Percentiles rank a stretch among this genome's conserved stretches.
phyloP scores from a whole-genome alignment of 2,797 vertebrate species.

The Ciconia nigra region DNA sequence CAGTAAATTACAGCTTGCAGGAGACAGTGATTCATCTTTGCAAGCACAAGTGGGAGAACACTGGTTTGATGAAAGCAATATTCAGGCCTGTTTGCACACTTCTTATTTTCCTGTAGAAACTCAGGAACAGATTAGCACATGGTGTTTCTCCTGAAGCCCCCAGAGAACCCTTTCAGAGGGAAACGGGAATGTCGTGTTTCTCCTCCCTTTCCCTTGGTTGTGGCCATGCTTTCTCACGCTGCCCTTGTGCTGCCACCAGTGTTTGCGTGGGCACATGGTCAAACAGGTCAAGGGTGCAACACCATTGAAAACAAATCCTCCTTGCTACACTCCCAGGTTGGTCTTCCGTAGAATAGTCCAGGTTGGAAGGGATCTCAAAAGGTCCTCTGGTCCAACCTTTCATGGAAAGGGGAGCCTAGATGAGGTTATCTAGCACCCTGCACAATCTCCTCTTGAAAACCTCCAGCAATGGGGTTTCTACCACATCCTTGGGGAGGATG shows the following conservation, averaged over 20 bases:
- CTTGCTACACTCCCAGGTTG: neutral
- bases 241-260: neutral
- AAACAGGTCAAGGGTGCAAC: neutral
- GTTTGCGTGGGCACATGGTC: neutral
- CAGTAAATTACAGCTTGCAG: slow-evolving; percentile 50
- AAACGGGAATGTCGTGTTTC: neutral
- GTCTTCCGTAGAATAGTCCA: neutral
- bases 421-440: neutral
- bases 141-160: neutral
- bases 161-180: neutral
- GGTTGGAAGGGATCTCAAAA: neutral
- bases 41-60: neutral
- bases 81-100: neutral
- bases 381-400: accelerated
- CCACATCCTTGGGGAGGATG: neutral
- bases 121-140: neutral
- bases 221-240: neutral
- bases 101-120: neutral
- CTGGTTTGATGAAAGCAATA: neutral
- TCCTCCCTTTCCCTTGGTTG: neutral
- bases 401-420: neutral
- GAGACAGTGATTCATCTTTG: slow-evolving; percentile 33
- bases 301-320: neutral
- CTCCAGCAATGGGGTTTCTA: neutral
- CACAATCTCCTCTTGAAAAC: neutral